Evolutionary conservation across 1,140 invertebrate genomes (phyloP).

Genomic region (Anthonomus grandis): DNA sequence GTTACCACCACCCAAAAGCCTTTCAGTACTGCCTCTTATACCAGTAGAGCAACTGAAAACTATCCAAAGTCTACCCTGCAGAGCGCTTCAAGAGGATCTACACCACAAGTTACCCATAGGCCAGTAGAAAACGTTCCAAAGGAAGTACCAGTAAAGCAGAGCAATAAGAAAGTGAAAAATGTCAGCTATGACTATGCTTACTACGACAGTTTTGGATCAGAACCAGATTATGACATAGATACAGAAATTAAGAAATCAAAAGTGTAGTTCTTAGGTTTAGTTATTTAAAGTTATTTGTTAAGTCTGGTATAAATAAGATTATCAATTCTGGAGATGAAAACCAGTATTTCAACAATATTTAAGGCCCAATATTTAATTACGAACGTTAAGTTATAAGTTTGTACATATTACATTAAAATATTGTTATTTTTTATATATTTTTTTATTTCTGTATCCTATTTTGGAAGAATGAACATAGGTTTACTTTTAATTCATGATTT

Average conservation of each 20-base stretch:
- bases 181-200: slow-evolving; percentile 65
- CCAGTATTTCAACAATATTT: slow-evolving; percentile 25
- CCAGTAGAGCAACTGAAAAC: slow-evolving; percentile 29
- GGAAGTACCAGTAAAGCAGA: slow-evolving; percentile 6
- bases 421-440: too few species aligned
- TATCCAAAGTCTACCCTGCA: slow-evolving; percentile 27
- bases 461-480: too few species aligned
- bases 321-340: slow-evolving; percentile 8
- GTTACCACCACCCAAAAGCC: slow-evolving; percentile 39
- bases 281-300: slow-evolving; percentile 27
- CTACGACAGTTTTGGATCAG: slow-evolving; percentile 52
- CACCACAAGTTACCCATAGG: slow-evolving; percentile 22
- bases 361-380: slow-evolving; percentile 2
- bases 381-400: slow-evolving; percentile 22
- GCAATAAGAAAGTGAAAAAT: slow-evolving; percentile 20
- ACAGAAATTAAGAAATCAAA: slow-evolving; percentile 42
- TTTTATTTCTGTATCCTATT: too few species aligned
- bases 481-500: too few species aligned
- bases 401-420: slow-evolving; percentile 35
- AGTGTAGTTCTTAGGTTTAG: slow-evolving; percentile 28
- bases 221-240: slow-evolving; percentile 45
- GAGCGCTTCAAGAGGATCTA: background rate
- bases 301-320: slow-evolving; percentile 25
- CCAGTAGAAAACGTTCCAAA: slow-evolving; percentile 22
- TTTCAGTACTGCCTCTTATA: slow-evolving; percentile 33